These are phyloP conservation scores for Schizotus pectinicornis DNA, from an alignment of 2,888 invertebrate species.

Conservation along the genomic window DNA sequence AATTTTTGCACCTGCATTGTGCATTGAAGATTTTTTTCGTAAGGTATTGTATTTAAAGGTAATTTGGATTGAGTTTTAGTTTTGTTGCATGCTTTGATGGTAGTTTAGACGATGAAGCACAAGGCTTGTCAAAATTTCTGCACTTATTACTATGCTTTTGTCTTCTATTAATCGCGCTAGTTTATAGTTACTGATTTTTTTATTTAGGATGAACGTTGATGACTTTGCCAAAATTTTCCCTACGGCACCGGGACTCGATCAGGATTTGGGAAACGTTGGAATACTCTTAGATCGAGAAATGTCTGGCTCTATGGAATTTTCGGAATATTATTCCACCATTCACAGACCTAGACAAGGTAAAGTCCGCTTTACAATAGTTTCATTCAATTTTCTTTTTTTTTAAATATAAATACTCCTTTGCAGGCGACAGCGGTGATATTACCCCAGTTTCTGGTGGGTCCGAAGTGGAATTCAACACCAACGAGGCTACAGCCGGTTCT, in stretches of 20 bases:
- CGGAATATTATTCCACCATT: constrained; percentile 52
- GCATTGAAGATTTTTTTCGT: not conserved
- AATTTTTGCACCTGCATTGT: not conserved
- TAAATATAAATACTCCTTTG: not conserved
- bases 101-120: too few species aligned
- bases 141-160: constrained; percentile 8
- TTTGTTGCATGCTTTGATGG: too few species aligned
- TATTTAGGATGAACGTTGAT: constrained; percentile 52
- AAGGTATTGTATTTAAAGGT: constrained; percentile 18
- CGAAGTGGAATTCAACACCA: constrained; percentile 71
- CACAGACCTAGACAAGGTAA: constrained; percentile 43
- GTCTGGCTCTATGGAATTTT: constrained; percentile 53
- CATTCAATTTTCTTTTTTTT: too few species aligned
- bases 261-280: constrained; percentile 62
- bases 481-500: constrained; percentile 72
- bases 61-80: not conserved
- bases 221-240: constrained; percentile 63
- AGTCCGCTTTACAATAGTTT: too few species aligned
- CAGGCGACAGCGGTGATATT: constrained; percentile 64
- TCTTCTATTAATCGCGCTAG: not conserved
- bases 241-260: constrained; percentile 61
- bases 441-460: constrained; percentile 73
- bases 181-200: too few species aligned
- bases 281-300: constrained; percentile 56
- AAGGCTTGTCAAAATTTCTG: not conserved